phyloP scores from a whole-genome alignment of 1,140 invertebrate genomes.

The Zaprionus kolodkinae region DNA sequence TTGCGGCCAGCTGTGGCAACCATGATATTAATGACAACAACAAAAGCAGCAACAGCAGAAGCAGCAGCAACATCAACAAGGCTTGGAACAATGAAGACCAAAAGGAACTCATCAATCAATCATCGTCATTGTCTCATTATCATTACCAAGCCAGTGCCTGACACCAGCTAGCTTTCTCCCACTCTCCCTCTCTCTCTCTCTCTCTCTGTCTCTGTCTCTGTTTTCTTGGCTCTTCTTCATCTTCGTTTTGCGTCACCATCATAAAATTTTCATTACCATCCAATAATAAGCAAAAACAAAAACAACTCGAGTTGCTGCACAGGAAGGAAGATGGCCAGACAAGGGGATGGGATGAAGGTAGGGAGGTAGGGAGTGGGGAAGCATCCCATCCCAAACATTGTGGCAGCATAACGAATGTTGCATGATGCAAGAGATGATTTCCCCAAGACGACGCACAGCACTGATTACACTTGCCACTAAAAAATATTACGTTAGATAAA shows the following conservation, averaged over 20 bases:
- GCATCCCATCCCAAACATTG: not conserved
- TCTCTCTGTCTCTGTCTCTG: not conserved
- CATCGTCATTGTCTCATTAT: slow-evolving; percentile 71
- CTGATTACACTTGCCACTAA: not conserved
- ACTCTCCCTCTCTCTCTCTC: not conserved
- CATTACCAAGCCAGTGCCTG: slow-evolving; percentile 44
- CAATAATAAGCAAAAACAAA: slow-evolving; percentile 60
- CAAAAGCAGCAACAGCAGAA: slow-evolving; percentile 16
- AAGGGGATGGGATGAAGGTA: not conserved
- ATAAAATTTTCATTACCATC: slow-evolving; percentile 72
- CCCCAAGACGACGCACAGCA: not conserved
- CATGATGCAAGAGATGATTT: not conserved
- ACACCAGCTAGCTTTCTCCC: not conserved
- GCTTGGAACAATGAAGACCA: slow-evolving; percentile 31
- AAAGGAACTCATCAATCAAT: slow-evolving; percentile 72
- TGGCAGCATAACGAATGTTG: slow-evolving; percentile 3
- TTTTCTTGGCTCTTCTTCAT: slow-evolving; percentile 3
- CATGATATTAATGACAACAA: slow-evolving; percentile 13
- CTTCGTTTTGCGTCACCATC: slow-evolving; percentile 44
- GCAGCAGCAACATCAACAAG: slow-evolving; percentile 26
- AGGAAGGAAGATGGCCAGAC: not conserved
- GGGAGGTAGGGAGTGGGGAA: not conserved
- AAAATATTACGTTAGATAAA: not conserved
- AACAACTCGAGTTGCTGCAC: slow-evolving; percentile 2
- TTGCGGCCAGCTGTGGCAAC: slow-evolving; percentile 14